Evolutionary conservation across 1,140 invertebrate genomes (phyloP).

Genomic region (Subanguina moxae): DNA sequence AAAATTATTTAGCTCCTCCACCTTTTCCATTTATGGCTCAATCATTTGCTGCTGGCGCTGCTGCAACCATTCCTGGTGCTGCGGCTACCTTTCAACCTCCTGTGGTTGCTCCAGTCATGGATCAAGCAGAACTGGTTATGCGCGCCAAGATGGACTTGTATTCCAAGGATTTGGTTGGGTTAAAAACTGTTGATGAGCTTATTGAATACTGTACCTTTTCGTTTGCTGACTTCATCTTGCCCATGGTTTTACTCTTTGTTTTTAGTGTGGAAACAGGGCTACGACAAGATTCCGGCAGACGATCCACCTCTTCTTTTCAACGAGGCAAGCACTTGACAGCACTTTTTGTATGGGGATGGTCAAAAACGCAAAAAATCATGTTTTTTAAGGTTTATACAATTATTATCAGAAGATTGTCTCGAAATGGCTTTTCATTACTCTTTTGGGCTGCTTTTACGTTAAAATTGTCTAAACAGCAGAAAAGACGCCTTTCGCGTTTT

Average conservation of each 20-base stretch:
- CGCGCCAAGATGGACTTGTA: slow-evolving; percentile 33
- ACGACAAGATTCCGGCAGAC: slow-evolving; percentile 15
- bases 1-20: background rate
- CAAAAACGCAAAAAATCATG: too few species aligned
- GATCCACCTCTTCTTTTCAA: slow-evolving; percentile 35
- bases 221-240: background rate
- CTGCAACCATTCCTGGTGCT: slow-evolving; percentile 5
- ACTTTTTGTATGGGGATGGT: too few species aligned
- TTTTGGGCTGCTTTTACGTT: too few species aligned
- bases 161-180: slow-evolving; percentile 10
- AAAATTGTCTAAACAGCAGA: too few species aligned
- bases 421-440: too few species aligned
- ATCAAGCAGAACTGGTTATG: slow-evolving; percentile 21
- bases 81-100: slow-evolving; percentile 7
- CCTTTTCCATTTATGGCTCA: background rate
- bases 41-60: background rate
- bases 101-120: background rate
- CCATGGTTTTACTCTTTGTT: background rate
- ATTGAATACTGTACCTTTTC: slow-evolving; percentile 22
- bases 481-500: too few species aligned
- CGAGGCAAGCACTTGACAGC: background rate
- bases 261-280: slow-evolving; percentile 35
- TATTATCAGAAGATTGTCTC: too few species aligned
- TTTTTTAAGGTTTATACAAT: too few species aligned
- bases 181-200: slow-evolving; percentile 17